Conservation (phyloP, 2,888 invertebrate species). For the Neoitamus cyanurus region DNA sequence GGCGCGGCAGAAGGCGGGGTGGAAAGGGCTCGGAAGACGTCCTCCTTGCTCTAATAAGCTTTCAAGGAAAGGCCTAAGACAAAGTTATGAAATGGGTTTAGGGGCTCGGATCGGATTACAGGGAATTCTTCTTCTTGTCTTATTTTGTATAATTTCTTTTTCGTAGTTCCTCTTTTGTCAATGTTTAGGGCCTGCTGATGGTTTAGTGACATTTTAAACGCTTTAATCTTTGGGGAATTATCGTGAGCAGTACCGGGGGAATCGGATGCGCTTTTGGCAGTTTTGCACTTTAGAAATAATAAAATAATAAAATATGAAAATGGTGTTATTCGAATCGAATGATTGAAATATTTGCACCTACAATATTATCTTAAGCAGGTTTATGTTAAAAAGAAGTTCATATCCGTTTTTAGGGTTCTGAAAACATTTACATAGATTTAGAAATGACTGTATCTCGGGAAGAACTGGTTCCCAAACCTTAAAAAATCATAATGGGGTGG, state of each 20-base stretch:
- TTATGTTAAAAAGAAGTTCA: too few species aligned
- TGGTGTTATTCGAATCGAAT: too few species aligned
- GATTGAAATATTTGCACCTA: too few species aligned
- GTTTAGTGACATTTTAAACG: conserved; percentile 7
- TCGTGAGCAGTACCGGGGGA: neutral
- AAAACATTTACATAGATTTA: too few species aligned
- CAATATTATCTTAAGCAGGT: too few species aligned
- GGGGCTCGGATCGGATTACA: conserved; percentile 26
- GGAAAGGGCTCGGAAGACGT: conserved; percentile 19
- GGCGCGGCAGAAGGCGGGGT: neutral
- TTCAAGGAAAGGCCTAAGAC: conserved; percentile 42
- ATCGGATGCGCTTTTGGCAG: neutral
- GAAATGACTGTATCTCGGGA: too few species aligned
- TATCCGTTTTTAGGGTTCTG: too few species aligned
- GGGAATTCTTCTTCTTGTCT: neutral
- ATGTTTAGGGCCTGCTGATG: neutral
- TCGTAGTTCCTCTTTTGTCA: neutral
- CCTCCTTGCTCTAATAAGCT: conserved; percentile 14
- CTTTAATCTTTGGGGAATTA: neutral
- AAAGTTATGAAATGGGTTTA: conserved; percentile 43
- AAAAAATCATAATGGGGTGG: too few species aligned
- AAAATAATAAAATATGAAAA: too few species aligned
- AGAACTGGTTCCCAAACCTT: too few species aligned
- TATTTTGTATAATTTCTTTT: neutral
- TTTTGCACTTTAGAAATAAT: neutral